Evolutionary conservation across 2,888 invertebrate genomes (phyloP).

Genomic region (Ophion obscuratus): DNA sequence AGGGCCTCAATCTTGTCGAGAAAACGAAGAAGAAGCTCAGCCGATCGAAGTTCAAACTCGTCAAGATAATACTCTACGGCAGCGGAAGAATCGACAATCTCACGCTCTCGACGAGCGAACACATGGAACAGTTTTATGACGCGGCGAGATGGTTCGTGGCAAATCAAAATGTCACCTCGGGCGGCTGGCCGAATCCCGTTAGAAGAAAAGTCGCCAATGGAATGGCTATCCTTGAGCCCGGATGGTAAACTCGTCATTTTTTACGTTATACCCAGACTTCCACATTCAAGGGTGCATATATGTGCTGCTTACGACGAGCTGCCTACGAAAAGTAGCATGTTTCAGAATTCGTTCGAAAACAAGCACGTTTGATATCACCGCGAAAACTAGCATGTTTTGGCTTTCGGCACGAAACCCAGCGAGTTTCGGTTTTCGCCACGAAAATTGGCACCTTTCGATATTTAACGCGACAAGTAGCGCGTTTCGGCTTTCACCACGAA

Average conservation of each 20-base stretch:
- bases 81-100: constrained; percentile 91
- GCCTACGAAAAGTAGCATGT: no score
- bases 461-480: no score
- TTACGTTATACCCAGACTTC: not conserved
- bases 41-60: constrained; percentile 89
- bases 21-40: constrained; percentile 90
- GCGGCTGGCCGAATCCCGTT: constrained; percentile 98
- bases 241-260: constrained; percentile 87
- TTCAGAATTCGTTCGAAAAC: no score
- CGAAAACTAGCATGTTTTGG: no score
- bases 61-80: constrained; percentile 89
- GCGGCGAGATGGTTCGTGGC: constrained; percentile 97
- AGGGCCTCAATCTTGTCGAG: constrained; percentile 91
- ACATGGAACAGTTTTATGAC: constrained; percentile 95
- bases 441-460: no score
- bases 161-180: constrained; percentile 92
- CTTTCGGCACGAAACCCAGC: no score
- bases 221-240: constrained; percentile 91
- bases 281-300: not conserved
- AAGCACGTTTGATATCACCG: no score
- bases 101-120: constrained; percentile 92
- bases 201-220: constrained; percentile 90
- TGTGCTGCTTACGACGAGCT: no score
- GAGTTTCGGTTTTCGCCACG: no score
- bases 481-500: no score